These are phyloP conservation scores for Philypnodon macrostomus DNA, from an alignment of 2,797 vertebrate genomes.

Conservation along the genomic window DNA sequence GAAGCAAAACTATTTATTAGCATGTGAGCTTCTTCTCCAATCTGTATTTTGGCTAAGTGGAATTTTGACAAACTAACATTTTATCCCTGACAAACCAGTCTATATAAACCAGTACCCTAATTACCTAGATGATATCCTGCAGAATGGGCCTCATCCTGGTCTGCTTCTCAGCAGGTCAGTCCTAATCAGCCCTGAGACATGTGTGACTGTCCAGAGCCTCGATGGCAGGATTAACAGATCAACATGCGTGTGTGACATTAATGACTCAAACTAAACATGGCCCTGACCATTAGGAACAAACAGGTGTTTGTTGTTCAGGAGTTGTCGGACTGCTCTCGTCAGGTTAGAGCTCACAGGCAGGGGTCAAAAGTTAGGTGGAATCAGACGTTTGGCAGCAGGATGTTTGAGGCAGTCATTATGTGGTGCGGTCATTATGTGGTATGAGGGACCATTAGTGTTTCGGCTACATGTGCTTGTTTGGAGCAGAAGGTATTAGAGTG, in stretches of 20 bases:
- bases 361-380: constrained; percentile 61
- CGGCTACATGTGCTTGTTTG: constrained; percentile 37
- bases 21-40: too few relatives aligned
- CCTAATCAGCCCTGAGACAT: constrained; percentile 57
- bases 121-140: constrained; percentile 47
- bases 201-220: constrained; percentile 65
- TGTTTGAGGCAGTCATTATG: constrained; percentile 53
- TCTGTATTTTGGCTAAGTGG: too few relatives aligned
- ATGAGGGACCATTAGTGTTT: constrained; percentile 35
- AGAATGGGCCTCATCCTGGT: constrained; percentile 55
- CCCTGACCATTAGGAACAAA: constrained; percentile 48
- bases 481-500: constrained; percentile 37
- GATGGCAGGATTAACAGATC: constrained; percentile 63
- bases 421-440: constrained; percentile 43
- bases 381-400: constrained; percentile 35
- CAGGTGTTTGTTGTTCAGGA: constrained; percentile 67
- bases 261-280: constrained; percentile 32
- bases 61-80: neutral
- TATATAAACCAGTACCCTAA: constrained; percentile 48
- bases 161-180: constrained; percentile 53
- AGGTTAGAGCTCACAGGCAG: constrained; percentile 44
- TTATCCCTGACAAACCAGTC: constrained; percentile 22
- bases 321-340: constrained; percentile 27
- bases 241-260: constrained; percentile 29
- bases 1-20: too few relatives aligned